Base-by-base conservation (phyloP, 2,113 vertebrate species). In the Crotalus viridis region DNA sequence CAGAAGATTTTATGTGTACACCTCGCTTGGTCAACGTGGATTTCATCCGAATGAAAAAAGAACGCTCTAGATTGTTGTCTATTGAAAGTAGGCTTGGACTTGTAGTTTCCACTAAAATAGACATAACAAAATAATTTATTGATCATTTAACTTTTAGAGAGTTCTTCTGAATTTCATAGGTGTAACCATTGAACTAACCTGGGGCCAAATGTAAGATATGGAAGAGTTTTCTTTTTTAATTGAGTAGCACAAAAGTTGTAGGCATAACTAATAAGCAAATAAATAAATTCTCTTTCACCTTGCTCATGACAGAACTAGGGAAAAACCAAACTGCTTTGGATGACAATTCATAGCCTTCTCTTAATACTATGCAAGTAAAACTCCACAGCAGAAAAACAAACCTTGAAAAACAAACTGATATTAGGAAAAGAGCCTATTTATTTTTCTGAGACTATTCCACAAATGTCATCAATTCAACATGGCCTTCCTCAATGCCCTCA, bases 41-140 rank as follows among this genome's bases (percentile, higher is more conserved):
- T 98, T 99, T 99, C 99, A 99, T 99, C 95, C 99, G 98, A 97
- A 99, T 98, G 98, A 99, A 99, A 98, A 99, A 99, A 96, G 99
- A 99, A 39, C 99, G 98, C 94, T 99, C 99, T 96, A 99, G 97
- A 94, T 95, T 96, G 97, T 99, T 99, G 97, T 99, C 99, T 88
- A 98, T 98, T 89, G 98, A 97, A 96, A 99, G 98, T 93, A 99
- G 98, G 93, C 98, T 99, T 96, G 99, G 99, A 96, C 99, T 99
- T 97, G 98, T 98, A 92, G 99, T 98, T 98, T 99, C 99, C 96
- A 99, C 99, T 99, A 95, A 95, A 97, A 97, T 0, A 97, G 92
- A 91, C 89, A 92, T 17, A 85, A 97, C 97, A 97, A 97, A 92
- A 97, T 88, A 97, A 51, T 85, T 96, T 91, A 97, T 93, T 94